These are phyloP conservation scores for Regulus satrapa DNA, from an alignment of 2,113 vertebrate genomes.

Conservation along the genomic window DNA sequence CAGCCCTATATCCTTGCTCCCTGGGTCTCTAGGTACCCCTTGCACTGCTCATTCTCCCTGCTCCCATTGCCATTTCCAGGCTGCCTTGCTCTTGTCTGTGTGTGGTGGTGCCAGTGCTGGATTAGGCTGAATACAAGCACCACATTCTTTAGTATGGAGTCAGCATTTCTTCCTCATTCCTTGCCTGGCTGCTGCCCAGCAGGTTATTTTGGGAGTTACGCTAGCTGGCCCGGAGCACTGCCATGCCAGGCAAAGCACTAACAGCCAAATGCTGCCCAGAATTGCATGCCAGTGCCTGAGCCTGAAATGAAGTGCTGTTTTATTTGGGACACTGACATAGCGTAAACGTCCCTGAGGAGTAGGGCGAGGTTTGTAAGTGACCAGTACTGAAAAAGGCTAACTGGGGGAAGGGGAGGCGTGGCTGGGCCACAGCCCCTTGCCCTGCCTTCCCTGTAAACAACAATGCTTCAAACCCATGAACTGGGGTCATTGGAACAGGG, in stretches of 20 bases:
- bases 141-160: conserved; percentile 26
- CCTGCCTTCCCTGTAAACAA: background rate
- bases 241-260: background rate
- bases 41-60: background rate
- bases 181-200: conserved; percentile 42
- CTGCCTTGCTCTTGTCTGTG: background rate
- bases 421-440: background rate
- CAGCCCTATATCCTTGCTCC: background rate
- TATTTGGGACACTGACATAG: background rate
- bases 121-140: background rate
- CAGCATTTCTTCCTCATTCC: conserved; percentile 43
- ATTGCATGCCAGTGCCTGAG: background rate
- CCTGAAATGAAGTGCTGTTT: background rate
- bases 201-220: conserved; percentile 47
- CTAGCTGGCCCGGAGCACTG: background rate
- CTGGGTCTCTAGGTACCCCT: background rate
- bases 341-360: rapidly evolving
- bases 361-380: rapidly evolving
- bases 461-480: rapidly evolving
- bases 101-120: background rate
- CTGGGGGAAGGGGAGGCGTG: background rate
- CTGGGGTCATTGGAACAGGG: background rate
- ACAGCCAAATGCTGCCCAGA: background rate
- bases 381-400: background rate
- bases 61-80: background rate